Base-by-base conservation (phyloP, 2,888 invertebrate genomes). In the Sesamia inferens region DNA sequence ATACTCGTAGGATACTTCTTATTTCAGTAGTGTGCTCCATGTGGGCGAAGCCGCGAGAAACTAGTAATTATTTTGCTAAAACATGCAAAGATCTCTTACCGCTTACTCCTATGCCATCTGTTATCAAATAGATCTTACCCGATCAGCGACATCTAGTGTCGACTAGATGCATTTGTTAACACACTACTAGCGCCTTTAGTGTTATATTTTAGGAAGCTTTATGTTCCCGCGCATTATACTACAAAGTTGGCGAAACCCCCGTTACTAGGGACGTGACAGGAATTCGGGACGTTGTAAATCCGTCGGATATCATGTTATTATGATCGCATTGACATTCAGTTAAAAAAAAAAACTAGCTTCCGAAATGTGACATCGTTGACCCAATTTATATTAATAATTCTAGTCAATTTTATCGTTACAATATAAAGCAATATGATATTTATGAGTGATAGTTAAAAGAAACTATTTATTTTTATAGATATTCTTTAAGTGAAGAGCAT, bases 341-440 rank as follows among this genome's bases (percentile, higher is more conserved):
- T 69, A 89, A 86, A 89, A 86, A 31, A 86, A 87, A 78, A 74
- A 70, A 84, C 86, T 85, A 85, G 82, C 87, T 88, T 87, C 88
- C 86, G 88, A 92, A 90, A 91, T 91, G 92, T 93, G 91, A 92
- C 89, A 90, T 89, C 78, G 86, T 88, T 91, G 93, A 93, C 92
- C 92, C 88, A 90, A 81, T 89, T 90, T 84, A 2, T 31, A 3
- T 81, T 74, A 72, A 65, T 84, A 82, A 73, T 83, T 78, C 76
- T 82, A 83, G 83, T 86, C 78, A 86, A 86, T 87, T 88, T 84
- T 84, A 84, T 63, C 69, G 76, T 77, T 78, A 78, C 51, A 79
- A 31, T 67, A 73, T n/a, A 71, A 66, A 83, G 64, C 68, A 81
- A 83, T 70, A 66, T 64, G 48, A 74, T 78, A 81, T 74, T 72